Base-by-base conservation (phyloP, 2,888 invertebrate genomes). In the Charanyca ferruginea region DNA sequence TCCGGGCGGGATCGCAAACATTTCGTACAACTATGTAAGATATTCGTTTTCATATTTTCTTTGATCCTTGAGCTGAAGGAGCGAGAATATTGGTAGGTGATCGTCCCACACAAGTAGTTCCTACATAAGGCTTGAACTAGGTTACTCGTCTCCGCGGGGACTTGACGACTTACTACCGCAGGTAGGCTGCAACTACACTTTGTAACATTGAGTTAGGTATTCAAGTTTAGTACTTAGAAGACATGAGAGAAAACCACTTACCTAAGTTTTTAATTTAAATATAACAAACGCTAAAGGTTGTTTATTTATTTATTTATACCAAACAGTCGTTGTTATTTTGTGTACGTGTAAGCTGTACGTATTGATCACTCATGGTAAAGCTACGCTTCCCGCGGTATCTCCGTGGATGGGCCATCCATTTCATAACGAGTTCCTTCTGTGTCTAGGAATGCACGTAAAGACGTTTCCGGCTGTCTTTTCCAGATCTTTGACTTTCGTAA, bases 1-100 rank as follows among this genome's bases (percentile, higher is more conserved):
- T 32, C 32, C 41, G 52, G 52, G 25, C 42, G 69, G 67, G 68
- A 52, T 68, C 60, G 47, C 69, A 68, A 49, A 66, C 57, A 67
- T 57, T 66, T n/a, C 22, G 32, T 16, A 42, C 23, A 47, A 42
- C 44, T 52, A 60, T 47, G 59, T 23, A 25, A 66, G 51, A 45
- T 52, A 52, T 67, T 67, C 48, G 35, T 44, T 51, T 23, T 38
- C 48, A 51, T 70, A 59, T 35, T 70, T 70, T 52, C 63, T 53
- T 63, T 71, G 70, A 71, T 64, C 41, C 22, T 44, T 13, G 22
- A 53, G 25, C 41, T 68, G 41, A 32, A 55, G 44, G 41, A 18
- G 23, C 32, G n/a, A 44, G 55, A 42, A 47, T 45, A 57, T 52
- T 63, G 47, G 32, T 16, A 23, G 47, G 25, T 35, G 45, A 13